These are phyloP conservation scores for Galaxias olidus DNA, from an alignment of 2,797 vertebrate genomes.

Conservation along the genomic window DNA sequence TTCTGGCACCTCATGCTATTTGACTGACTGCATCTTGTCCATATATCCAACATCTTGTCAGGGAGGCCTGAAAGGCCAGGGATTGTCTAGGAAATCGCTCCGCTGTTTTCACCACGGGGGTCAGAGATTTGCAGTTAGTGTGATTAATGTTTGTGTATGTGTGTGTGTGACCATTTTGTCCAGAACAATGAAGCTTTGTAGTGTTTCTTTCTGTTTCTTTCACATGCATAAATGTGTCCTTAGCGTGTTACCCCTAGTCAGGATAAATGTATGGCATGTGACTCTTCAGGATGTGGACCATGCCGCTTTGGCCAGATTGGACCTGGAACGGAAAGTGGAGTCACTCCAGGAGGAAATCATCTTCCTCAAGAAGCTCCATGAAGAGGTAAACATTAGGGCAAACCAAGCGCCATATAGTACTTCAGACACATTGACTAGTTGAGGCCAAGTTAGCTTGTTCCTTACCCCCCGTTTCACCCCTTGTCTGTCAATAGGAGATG, in stretches of 20 bases:
- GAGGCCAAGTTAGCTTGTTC: too few relatives aligned
- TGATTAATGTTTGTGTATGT: conserved; percentile 35
- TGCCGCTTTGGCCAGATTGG: conserved; percentile 88
- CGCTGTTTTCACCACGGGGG: conserved; percentile 15
- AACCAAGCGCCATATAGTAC: neutral
- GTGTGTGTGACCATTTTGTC: conserved; percentile 28
- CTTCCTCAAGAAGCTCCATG: conserved; percentile 95
- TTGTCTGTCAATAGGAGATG: conserved; percentile 80
- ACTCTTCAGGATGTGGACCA: conserved; percentile 90
- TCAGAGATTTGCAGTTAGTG: conserved; percentile 31
- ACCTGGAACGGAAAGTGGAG: conserved; percentile 94
- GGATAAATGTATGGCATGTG: conserved; percentile 22
- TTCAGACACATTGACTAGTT: neutral
- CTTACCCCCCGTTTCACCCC: neutral
- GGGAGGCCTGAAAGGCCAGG: neutral
- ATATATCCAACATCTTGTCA: neutral
- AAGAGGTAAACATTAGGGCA: conserved; percentile 78
- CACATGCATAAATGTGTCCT: neutral
- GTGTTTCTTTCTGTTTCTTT: conserved; percentile 9
- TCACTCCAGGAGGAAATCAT: conserved; percentile 93
- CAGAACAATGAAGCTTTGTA: conserved; percentile 8
- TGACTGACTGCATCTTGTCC: neutral
- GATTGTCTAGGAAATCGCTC: neutral
- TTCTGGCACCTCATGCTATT: neutral
- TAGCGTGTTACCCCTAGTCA: too few relatives aligned